Evolutionary conservation across 1,140 invertebrate genomes (phyloP).

Genomic region (Solenopsis invicta): DNA sequence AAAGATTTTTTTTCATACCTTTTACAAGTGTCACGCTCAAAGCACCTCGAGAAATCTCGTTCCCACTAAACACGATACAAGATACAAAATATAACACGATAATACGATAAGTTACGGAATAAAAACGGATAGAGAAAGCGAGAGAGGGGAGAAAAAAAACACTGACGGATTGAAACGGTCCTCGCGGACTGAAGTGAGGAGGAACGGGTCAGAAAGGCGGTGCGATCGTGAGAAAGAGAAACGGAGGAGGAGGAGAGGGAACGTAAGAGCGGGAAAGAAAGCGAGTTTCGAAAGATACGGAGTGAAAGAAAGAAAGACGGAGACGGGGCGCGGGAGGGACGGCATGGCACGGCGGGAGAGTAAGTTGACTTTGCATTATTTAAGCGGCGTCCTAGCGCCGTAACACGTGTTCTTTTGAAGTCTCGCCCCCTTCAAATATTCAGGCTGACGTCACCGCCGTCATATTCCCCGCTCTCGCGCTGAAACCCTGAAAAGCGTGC

Average conservation of each 20-base stretch:
- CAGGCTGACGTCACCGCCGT: constrained; percentile 86
- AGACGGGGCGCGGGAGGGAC: constrained; percentile 19
- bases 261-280: constrained; percentile 43
- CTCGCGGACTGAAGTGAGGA: constrained; percentile 23
- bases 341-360: constrained; percentile 75
- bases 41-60: neutral
- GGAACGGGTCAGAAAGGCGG: constrained; percentile 17
- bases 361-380: constrained; percentile 87
- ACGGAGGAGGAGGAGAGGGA: constrained; percentile 1
- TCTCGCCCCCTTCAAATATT: constrained; percentile 86
- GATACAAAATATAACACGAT: constrained; percentile 12
- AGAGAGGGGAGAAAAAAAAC: neutral
- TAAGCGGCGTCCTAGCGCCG: constrained; percentile 85
- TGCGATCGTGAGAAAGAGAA: constrained; percentile 30
- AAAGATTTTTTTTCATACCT: neutral
- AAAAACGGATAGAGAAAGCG: constrained; percentile 34
- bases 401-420: constrained; percentile 87
- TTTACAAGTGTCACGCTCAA: neutral
- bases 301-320: constrained; percentile 49
- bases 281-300: constrained; percentile 10
- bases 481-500: constrained; percentile 82
- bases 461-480: constrained; percentile 82
- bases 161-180: constrained; percentile 27
- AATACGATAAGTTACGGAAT: constrained; percentile 43
- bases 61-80: neutral